Percentiles rank a stretch among this genome's conserved stretches.
These are phyloP conservation scores for Gryllus longicercus DNA, from an alignment of 2,888 invertebrate species.

Conservation along the genomic window DNA sequence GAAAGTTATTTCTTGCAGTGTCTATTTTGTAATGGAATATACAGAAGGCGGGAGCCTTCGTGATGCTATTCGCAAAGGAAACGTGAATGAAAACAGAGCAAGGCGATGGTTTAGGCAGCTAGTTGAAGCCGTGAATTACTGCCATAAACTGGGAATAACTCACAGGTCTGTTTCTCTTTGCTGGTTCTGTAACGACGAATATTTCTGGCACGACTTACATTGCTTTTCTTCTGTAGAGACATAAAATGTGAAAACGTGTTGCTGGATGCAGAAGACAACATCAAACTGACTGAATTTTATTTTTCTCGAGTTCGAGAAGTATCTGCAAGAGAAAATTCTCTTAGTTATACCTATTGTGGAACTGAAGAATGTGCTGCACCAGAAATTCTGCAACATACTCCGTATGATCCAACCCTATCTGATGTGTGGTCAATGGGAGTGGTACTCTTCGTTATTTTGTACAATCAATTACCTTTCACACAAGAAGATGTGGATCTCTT, in stretches of 20 bases:
- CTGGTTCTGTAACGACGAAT: no score
- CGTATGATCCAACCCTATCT: not conserved
- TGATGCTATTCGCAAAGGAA: not conserved
- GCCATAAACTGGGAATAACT: not conserved
- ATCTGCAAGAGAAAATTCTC: not conserved
- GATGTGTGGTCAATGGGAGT: slow-evolving; percentile 17
- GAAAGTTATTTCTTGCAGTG: not conserved
- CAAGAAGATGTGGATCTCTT: no score
- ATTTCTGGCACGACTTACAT: no score
- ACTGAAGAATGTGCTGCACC: not conserved
- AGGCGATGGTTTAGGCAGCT: not conserved
- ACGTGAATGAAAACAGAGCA: not conserved
- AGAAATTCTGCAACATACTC: not conserved
- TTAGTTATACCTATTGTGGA: not conserved
- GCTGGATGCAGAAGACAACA: not conserved
- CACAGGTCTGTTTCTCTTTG: not conserved
- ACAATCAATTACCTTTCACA: not conserved
- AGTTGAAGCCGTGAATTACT: not conserved
- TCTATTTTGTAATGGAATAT: not conserved
- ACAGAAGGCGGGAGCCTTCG: not conserved
- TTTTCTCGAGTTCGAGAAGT: not conserved
- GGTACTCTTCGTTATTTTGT: not conserved
- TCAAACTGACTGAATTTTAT: not conserved
- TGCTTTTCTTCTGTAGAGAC: not conserved
- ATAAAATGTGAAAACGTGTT: not conserved